Evolutionary conservation across 2,888 invertebrate genomes (phyloP).

Genomic region (Camptogramma bilineatum): DNA sequence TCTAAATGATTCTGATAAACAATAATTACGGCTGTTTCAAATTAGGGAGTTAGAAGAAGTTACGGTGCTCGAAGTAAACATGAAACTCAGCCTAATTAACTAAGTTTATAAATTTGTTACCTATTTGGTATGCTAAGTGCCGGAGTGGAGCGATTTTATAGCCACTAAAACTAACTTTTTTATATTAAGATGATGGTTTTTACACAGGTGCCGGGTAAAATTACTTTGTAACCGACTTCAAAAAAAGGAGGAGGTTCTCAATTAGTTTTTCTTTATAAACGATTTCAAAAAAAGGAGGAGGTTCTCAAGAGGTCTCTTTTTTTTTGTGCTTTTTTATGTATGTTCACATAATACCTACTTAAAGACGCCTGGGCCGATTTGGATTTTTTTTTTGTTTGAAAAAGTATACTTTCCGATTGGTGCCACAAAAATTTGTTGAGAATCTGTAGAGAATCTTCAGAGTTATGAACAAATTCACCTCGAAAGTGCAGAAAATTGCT

Average conservation of each 20-base stretch:
- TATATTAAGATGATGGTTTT: constrained; percentile 44
- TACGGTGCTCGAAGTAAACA: constrained; percentile 71
- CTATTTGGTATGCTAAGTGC: constrained; percentile 81
- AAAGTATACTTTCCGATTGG: no score
- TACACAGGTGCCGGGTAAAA: constrained; percentile 10
- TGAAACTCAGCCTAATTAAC: constrained; percentile 78
- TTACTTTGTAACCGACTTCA: background rate
- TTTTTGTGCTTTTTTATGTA: no score
- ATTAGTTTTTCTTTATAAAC: background rate
- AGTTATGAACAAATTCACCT: no score
- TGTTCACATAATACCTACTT: no score
- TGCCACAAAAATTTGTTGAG: no score
- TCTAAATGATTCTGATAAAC: constrained; percentile 64
- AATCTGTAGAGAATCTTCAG: no score
- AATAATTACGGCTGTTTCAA: constrained; percentile 72
- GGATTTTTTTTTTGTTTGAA: no score
- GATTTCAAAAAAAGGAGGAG: no score
- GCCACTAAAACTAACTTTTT: constrained; percentile 54
- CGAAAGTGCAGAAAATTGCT: no score
- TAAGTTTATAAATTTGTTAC: constrained; percentile 81
- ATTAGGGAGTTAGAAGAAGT: constrained; percentile 72
- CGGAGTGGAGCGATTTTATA: constrained; percentile 56
- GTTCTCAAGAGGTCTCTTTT: no score
- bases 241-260: no score
- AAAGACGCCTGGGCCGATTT: no score